Base-by-base conservation (phyloP, 2,797 vertebrate genomes). In the Salarias fasciatus region DNA sequence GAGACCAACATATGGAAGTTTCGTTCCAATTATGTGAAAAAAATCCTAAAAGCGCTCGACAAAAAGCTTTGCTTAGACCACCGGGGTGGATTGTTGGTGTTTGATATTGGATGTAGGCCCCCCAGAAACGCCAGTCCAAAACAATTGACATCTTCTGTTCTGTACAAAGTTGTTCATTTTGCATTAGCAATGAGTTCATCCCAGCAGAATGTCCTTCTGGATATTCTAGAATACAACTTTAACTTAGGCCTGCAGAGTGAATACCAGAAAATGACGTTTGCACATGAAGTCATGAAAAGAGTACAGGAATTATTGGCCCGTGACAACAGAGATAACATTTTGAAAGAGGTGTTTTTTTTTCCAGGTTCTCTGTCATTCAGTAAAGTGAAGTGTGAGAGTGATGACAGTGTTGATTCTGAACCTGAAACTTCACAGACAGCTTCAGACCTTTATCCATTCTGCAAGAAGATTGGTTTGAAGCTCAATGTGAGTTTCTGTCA, bases 141-240 rank as follows among this genome's bases (percentile, higher is more conserved):
- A 5, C 43, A 8, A 28, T 44, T 76, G 18, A n/a, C 0, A 0
- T 38, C 40, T 41, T 5, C 2, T 29, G 2, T 56, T 40, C 5
- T 79, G 11, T 12, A 69, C 0, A 43, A 72, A 54, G 31, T 76
- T 53, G 65, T 53, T 33, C 42, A 43, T 15, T 76, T 80, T 59
- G 61, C 72, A 2, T 5, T 72, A 31, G 61, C 61, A 15, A 29
- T 75, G 0, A 76, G 44, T 59, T 69, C 61, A 45, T 72, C 77
- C 18, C 72, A 66, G 13, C 45, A 62, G 33, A 18, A 72, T 14
- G 72, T 76, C 29, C 55, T 80, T 11, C 52, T 72, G 64, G 72
- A 76, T 49, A 76, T 80, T 69, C 69, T 69, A 28, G 56, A 80
- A 35, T 36, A 69, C 15, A 76, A 76, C 56, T 76, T 66, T 69